Evolutionary conservation across 2,888 invertebrate genomes (phyloP).

Genomic region (Uloborus plumipes): DNA sequence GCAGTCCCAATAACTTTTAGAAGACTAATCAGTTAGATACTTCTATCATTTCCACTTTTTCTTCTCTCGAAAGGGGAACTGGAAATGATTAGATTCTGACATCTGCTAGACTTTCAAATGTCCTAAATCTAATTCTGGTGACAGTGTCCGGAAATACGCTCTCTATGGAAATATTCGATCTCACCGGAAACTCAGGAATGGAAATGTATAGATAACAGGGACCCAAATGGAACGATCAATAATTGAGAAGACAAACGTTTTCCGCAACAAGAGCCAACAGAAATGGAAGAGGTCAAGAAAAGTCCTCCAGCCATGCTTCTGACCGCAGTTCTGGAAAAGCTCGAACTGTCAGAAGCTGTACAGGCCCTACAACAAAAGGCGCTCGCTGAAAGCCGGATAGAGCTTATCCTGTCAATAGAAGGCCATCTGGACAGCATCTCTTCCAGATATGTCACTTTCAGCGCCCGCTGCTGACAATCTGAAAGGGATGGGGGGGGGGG

Average conservation of each 20-base stretch:
- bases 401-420: slow-evolving; percentile 53
- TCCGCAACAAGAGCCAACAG: slow-evolving; percentile 35
- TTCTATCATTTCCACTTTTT: too few species aligned
- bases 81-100: too few species aligned
- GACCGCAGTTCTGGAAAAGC: slow-evolving; percentile 25
- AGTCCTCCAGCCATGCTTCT: slow-evolving; percentile 22
- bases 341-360: slow-evolving; percentile 36
- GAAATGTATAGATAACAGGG: slow-evolving; percentile 16
- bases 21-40: too few species aligned
- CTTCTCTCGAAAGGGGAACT: too few species aligned
- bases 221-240: slow-evolving; percentile 30
- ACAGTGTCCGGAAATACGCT: too few species aligned
- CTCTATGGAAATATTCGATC: too few species aligned
- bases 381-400: slow-evolving; percentile 37
- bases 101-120: too few species aligned
- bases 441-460: slow-evolving; percentile 44
- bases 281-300: slow-evolving; percentile 10
- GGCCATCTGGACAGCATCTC: slow-evolving; percentile 52
- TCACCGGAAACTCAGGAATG: not conserved
- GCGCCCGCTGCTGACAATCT: slow-evolving; percentile 25
- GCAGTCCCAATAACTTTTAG: too few species aligned
- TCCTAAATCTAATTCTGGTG: too few species aligned
- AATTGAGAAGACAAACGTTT: slow-evolving; percentile 43
- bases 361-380: slow-evolving; percentile 27
- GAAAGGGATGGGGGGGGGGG: not conserved